Evolutionary conservation across 2,888 invertebrate species (phyloP).

Genomic region (Conops quadrifasciatus): DNA sequence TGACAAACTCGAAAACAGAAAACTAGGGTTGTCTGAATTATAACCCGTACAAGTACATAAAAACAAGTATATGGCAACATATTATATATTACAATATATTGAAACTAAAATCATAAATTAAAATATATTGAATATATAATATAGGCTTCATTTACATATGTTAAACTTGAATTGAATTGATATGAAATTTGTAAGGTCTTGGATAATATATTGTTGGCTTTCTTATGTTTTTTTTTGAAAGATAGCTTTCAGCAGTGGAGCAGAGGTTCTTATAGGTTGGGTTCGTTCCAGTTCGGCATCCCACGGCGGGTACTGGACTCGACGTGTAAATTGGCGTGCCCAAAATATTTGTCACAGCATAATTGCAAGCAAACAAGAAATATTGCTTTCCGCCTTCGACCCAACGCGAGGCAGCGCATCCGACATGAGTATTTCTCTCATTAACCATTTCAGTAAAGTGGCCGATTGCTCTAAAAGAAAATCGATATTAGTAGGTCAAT

Average conservation of each 20-base stretch:
- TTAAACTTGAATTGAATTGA: too few species aligned
- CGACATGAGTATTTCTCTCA: slow-evolving; percentile 40
- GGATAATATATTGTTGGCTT: too few species aligned
- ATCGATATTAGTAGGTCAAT: too few species aligned
- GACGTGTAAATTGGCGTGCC: background rate
- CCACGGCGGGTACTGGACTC: background rate
- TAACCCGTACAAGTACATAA: too few species aligned
- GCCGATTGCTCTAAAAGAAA: slow-evolving; percentile 45
- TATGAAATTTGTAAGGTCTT: too few species aligned
- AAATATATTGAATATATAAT: too few species aligned
- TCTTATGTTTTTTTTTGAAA: background rate
- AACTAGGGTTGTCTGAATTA: too few species aligned
- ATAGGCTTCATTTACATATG: too few species aligned
- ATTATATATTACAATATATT: too few species aligned
- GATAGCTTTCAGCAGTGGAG: background rate
- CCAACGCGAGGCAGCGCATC: slow-evolving; percentile 32
- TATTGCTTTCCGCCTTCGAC: background rate
- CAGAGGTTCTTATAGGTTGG: slow-evolving; percentile 20
- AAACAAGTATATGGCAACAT: too few species aligned
- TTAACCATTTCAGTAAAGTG: slow-evolving; percentile 48
- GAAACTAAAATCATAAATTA: too few species aligned
- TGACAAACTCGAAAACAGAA: too few species aligned
- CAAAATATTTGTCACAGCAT: background rate
- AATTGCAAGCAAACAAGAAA: slow-evolving; percentile 16
- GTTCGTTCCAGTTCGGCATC: background rate